Evolutionary conservation across 2,797 vertebrate genomes (phyloP).

Genomic region (Onychomys leucogaster): DNA sequence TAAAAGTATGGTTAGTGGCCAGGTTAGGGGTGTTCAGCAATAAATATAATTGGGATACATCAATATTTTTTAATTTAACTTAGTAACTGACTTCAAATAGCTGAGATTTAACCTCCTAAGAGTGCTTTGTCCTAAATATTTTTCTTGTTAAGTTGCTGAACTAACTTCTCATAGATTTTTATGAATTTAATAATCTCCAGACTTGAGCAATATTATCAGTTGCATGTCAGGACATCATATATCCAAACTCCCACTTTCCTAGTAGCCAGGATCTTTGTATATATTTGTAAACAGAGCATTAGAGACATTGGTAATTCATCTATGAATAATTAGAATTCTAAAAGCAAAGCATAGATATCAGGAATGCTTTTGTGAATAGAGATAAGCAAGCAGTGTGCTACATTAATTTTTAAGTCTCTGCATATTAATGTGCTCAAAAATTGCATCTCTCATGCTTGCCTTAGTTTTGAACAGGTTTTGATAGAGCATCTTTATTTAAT

Average conservation of each 20-base stretch:
- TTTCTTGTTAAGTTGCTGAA: not conserved
- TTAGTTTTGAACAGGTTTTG: conserved; percentile 68
- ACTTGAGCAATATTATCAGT: not conserved
- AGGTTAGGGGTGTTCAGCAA: not conserved
- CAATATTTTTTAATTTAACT: not conserved
- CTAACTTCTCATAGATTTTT: not conserved
- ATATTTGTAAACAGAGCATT: conserved; percentile 16
- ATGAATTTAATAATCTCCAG: conserved; percentile 9
- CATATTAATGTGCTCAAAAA: conserved; percentile 73
- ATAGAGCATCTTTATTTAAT: conserved; percentile 70
- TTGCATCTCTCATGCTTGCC: conserved; percentile 57
- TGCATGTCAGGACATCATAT: not conserved
- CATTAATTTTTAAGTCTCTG: conserved; percentile 72
- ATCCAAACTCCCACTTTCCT: not conserved
- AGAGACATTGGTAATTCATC: not conserved
- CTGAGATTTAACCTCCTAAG: not conserved
- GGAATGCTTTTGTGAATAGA: conserved; percentile 60
- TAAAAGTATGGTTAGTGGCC: not conserved
- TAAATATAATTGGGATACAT: conserved; percentile 29
- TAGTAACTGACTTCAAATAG: not conserved
- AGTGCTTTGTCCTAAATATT: not conserved
- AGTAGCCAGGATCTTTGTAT: not conserved
- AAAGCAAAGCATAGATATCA: conserved; percentile 27
- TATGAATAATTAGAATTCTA: conserved; percentile 51
- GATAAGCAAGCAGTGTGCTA: conserved; percentile 66